Conservation (phyloP, 2,797 vertebrate genomes). For the Melanotaenia nigrans region DNA sequence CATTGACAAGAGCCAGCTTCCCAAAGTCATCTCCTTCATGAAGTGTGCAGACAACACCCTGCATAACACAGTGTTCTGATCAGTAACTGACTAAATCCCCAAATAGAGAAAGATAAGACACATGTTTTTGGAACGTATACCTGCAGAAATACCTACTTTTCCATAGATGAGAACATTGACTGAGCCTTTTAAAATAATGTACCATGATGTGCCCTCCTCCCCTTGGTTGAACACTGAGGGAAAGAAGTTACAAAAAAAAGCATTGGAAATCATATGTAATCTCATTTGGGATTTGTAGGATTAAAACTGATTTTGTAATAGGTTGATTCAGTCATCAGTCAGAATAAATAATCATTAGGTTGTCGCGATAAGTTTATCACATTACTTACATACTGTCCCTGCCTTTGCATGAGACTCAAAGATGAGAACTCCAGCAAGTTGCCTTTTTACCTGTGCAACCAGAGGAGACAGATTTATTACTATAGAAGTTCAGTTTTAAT, state of each 20-base stretch:
- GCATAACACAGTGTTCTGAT: slow-evolving; percentile 15
- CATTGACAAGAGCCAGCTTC: slow-evolving; percentile 96
- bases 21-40: slow-evolving; percentile 99
- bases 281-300: slow-evolving; percentile 21
- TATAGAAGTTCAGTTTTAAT: slow-evolving; percentile 9
- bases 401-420: slow-evolving; percentile 97
- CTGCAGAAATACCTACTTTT: slow-evolving; percentile 84
- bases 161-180: slow-evolving; percentile 99
- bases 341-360: slow-evolving; percentile 5
- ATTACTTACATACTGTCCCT: slow-evolving; percentile 95
- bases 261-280: neutral
- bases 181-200: slow-evolving; percentile 98
- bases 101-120: neutral
- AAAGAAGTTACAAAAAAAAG: slow-evolving; percentile 21
- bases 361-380: neutral
- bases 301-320: slow-evolving; percentile 4
- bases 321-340: neutral
- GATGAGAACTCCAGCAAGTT: slow-evolving; percentile 94
- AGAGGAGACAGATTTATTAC: slow-evolving; percentile 1
- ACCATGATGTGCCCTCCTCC: slow-evolving; percentile 99
- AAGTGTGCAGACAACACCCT: slow-evolving; percentile 98
- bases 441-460: slow-evolving; percentile 90
- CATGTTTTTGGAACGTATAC: neutral
- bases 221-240: slow-evolving; percentile 96
- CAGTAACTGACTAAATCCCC: neutral